A percentile compares a stretch with the other conserved stretches of the same genome.
Evolutionary conservation across 2,888 invertebrate genomes (phyloP).

Genomic region (Nephrotoma appendiculata): DNA sequence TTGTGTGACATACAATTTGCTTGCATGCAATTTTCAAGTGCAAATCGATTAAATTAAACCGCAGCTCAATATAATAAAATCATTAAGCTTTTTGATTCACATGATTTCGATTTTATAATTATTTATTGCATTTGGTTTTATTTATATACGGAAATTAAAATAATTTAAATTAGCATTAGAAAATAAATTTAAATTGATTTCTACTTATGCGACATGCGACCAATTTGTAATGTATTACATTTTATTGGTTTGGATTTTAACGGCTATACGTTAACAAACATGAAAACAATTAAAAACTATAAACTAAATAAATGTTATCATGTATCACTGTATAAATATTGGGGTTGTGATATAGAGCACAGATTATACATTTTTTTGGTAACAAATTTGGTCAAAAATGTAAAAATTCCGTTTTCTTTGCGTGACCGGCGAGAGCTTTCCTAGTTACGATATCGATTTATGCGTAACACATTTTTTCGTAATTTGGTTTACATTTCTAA

Average conservation of each 20-base stretch:
- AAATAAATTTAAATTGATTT: background rate
- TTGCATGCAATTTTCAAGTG: background rate
- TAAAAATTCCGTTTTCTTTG: background rate
- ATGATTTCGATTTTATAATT: background rate
- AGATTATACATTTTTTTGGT: background rate
- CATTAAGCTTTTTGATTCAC: background rate
- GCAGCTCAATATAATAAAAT: background rate
- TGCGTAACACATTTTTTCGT: background rate
- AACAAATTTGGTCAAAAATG: background rate
- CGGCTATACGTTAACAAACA: background rate
- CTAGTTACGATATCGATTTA: background rate
- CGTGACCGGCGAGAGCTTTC: background rate
- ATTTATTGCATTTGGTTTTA: background rate
- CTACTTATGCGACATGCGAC: background rate
- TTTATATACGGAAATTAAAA: background rate
- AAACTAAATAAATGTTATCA: background rate
- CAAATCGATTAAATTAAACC: background rate
- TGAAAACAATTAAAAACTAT: background rate
- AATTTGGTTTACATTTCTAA: background rate
- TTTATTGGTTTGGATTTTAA: background rate
- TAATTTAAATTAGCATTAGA: background rate
- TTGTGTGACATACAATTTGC: background rate
- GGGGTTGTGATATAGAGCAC: background rate
- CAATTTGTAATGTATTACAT: background rate
- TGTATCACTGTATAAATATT: background rate